Evolutionary conservation across 1,140 invertebrate genomes (phyloP).

Genomic region (Vanessa atalanta): DNA sequence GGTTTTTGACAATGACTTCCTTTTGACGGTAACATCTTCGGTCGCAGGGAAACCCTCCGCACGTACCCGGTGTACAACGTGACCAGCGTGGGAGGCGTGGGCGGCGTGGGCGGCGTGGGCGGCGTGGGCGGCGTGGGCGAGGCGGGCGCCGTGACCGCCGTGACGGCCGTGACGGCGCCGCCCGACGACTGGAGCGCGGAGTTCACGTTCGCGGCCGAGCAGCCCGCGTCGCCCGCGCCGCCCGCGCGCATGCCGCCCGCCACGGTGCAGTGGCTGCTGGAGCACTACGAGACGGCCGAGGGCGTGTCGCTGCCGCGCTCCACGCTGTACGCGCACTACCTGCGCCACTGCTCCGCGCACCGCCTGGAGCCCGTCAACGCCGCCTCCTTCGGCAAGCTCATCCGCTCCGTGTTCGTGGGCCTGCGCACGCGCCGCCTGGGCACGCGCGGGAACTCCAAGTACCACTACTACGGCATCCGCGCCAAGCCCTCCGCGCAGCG

Average conservation of each 20-base stretch:
- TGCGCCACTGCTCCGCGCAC: slow-evolving; percentile 95
- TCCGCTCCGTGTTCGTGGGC: slow-evolving; percentile 98
- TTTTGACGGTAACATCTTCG: too few species aligned
- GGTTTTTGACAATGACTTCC: too few species aligned
- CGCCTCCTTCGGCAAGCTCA: slow-evolving; percentile 99
- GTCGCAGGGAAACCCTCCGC: slow-evolving; percentile 58
- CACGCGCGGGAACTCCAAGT: slow-evolving; percentile 99
- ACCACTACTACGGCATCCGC: slow-evolving; percentile 99
- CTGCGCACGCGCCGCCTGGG: slow-evolving; percentile 95
- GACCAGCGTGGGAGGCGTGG: slow-evolving; percentile 47
- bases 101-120: slow-evolving; percentile 39
- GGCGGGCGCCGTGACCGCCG: slow-evolving; percentile 45
- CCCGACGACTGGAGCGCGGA: slow-evolving; percentile 48
- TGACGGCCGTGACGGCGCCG: slow-evolving; percentile 42
- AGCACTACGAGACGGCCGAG: slow-evolving; percentile 99
- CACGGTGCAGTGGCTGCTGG: slow-evolving; percentile 95
- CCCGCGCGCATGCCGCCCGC: slow-evolving; percentile 72
- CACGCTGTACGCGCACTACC: slow-evolving; percentile 98
- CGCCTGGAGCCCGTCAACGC: slow-evolving; percentile 99
- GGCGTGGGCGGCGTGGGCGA: slow-evolving; percentile 38
- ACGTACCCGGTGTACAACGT: slow-evolving; percentile 67
- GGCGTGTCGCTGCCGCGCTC: slow-evolving; percentile 96
- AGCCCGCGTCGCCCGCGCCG: slow-evolving; percentile 55
- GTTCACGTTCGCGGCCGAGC: slow-evolving; percentile 44
- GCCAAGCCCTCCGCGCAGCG: slow-evolving; percentile 88